These are phyloP conservation scores for Netelia fuscicornis DNA, from an alignment of 2,888 invertebrate species.

Conservation along the genomic window DNA sequence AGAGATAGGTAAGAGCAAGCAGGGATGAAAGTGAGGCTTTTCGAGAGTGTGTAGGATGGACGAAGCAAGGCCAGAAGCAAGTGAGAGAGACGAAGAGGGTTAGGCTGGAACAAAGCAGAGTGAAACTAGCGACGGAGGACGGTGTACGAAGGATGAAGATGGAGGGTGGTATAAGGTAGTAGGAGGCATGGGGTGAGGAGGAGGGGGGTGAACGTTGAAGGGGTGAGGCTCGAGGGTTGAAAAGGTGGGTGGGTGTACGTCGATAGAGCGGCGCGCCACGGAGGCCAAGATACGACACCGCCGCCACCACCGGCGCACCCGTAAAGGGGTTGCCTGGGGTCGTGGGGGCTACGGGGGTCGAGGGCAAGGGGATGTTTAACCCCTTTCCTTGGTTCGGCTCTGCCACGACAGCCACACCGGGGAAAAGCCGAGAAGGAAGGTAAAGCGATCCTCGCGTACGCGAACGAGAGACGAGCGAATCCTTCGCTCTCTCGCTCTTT, in stretches of 20 bases:
- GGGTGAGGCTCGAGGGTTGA: slow-evolving; percentile 60
- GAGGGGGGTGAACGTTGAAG: slow-evolving; percentile 59
- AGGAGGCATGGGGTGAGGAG: slow-evolving; percentile 47
- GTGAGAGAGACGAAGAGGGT: slow-evolving; percentile 32
- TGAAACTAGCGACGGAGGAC: slow-evolving; percentile 42
- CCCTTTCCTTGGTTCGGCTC: slow-evolving; percentile 69
- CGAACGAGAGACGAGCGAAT: slow-evolving; percentile 26
- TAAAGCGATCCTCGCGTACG: slow-evolving; percentile 24
- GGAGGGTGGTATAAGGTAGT: slow-evolving; percentile 42
- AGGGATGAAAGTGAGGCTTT: slow-evolving; percentile 38
- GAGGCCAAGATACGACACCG: slow-evolving; percentile 85
- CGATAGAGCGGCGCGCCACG: slow-evolving; percentile 85
- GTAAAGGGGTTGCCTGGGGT: slow-evolving; percentile 80
- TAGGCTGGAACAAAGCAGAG: slow-evolving; percentile 11
- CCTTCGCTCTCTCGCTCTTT: too few species aligned
- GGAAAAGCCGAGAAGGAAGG: slow-evolving; percentile 59
- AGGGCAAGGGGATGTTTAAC: slow-evolving; percentile 64
- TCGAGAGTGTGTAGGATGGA: slow-evolving; percentile 57
- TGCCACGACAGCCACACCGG: slow-evolving; percentile 61
- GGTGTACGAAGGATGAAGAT: slow-evolving; percentile 47
- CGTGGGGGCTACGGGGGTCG: slow-evolving; percentile 16
- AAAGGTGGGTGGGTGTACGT: slow-evolving; percentile 81
- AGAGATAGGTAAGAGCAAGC: slow-evolving; percentile 49
- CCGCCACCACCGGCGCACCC: slow-evolving; percentile 83
- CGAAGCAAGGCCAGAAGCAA: slow-evolving; percentile 17